Base-by-base conservation (phyloP, 2,888 invertebrate genomes). In the Himalopsyche tibetana region DNA sequence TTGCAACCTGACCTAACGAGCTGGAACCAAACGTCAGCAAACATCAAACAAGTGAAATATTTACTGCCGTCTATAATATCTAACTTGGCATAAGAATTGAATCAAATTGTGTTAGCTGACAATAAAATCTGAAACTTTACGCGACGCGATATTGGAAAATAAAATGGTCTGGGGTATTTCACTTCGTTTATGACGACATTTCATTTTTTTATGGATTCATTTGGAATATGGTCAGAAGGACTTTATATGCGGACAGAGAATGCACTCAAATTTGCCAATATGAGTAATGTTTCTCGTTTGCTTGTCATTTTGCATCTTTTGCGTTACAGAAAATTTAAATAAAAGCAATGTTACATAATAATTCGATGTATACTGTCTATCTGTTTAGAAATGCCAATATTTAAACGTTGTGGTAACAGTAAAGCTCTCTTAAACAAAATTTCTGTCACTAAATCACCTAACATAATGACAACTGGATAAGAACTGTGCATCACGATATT, bases 121-220 rank as follows among this genome's bases (percentile, higher is more conserved):
- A 19, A 63, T 63, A 63, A 63, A 63, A 63, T 9, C 63, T 19
- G 28, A 63, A 63, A 63, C 19, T 63, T 63, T 19, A 63, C 11
- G 63, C 11, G 28, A n/a, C 63, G 63, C 11, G 63, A 63, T 63
- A 63, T 63, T 63, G 63, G 63, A 63, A 63, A 19, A 63, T 19
- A 19, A 19, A 63, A 19, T 19, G 63, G 9, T 63, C n/a, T 19
- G 63, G 28, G 19, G 63, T 63, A 19, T n/a, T 56, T 28, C 15
- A 63, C 63, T 19, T 19, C 63, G 28, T 19, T 63, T 63, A 19
- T 63, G 63, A 63, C 63, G 63, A 63, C 28, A 63, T 8, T 63
- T 19, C 9, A 19, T 19, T 19, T 19, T 19, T 63, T 63, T 63
- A 63, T 63, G 63, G 63, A 63, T 63, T 63, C 11, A 63, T 63